A percentile compares a stretch with the other conserved stretches of the same genome.
phyloP scores from a whole-genome alignment of 2,888 invertebrate species.

The Pantelozetes paolii region DNA sequence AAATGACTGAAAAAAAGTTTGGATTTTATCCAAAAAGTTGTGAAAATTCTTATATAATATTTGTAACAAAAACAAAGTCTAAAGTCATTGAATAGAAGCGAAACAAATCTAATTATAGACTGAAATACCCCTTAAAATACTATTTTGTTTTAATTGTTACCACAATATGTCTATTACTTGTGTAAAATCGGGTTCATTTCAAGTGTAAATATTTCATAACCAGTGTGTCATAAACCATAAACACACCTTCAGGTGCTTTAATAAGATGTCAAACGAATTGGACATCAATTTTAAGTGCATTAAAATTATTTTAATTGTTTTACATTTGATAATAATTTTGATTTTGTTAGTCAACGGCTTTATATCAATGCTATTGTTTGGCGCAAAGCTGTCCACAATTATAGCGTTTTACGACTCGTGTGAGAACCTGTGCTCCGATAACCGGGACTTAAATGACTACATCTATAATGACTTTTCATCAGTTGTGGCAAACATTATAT shows the following conservation, averaged over 20 bases:
- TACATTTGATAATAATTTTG: conserved; percentile 14
- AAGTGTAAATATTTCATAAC: too few relatives aligned
- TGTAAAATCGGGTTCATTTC: too few relatives aligned
- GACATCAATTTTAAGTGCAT: background rate
- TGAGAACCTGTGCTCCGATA: conserved; percentile 12
- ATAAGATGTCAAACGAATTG: background rate
- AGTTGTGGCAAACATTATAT: background rate
- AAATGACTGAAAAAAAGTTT: background rate
- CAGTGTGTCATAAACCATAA: too few relatives aligned
- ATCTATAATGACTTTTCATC: conserved; percentile 6
- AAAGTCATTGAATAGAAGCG: background rate
- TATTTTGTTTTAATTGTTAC: too few relatives aligned
- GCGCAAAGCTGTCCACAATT: conserved; percentile 23
- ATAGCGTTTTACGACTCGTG: conserved; percentile 27
- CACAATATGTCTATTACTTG: too few relatives aligned
- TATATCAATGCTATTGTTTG: conserved; percentile 18
- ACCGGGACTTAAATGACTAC: background rate
- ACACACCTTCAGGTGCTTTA: background rate
- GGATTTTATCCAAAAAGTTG: background rate
- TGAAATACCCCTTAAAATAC: too few relatives aligned
- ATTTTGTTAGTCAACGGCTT: conserved; percentile 12
- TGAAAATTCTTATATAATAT: background rate
- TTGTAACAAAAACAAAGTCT: background rate
- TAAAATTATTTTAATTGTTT: conserved; percentile 21
- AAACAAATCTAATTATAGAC: background rate